These are phyloP conservation scores for Etheostoma perlongum DNA, from an alignment of 2,797 vertebrate genomes.

Conservation along the genomic window DNA sequence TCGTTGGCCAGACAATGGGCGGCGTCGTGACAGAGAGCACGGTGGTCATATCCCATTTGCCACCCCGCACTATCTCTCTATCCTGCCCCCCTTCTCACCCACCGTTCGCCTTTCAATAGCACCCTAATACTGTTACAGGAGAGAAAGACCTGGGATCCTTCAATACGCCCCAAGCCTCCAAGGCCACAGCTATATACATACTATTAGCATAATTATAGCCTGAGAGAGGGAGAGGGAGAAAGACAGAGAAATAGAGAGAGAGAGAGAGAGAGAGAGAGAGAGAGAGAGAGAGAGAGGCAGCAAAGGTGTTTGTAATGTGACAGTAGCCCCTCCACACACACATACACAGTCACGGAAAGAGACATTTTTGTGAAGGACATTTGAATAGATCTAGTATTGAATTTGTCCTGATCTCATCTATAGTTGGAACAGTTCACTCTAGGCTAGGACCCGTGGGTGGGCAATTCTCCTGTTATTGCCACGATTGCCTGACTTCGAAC, in stretches of 20 bases:
- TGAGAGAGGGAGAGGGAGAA: conserved; percentile 64
- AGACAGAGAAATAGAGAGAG: conserved; percentile 56
- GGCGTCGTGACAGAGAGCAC: conserved; percentile 82
- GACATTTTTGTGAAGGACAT: conserved; percentile 68
- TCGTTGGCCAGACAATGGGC: conserved; percentile 83
- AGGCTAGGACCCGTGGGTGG: conserved; percentile 88
- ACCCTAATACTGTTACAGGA: conserved; percentile 85
- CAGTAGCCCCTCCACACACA: conserved; percentile 48
- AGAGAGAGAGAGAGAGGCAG: conserved; percentile 59
- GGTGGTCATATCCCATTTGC: conserved; percentile 85
- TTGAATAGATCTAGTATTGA: conserved; percentile 73
- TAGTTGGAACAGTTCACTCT: conserved; percentile 60
- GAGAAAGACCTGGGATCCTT: conserved; percentile 90
- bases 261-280: conserved; percentile 71
- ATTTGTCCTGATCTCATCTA: conserved; percentile 73
- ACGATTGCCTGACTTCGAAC: conserved; percentile 95
- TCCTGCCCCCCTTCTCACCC: conserved; percentile 76
- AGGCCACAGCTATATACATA: conserved; percentile 96
- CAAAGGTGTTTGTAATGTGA: conserved; percentile 81
- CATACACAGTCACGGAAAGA: conserved; percentile 42
- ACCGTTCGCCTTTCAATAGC: conserved; percentile 77
- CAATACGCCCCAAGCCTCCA: conserved; percentile 92
- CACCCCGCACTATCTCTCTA: conserved; percentile 84
- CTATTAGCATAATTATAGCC: conserved; percentile 98
- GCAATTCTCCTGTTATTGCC: conserved; percentile 90